phyloP scores from a whole-genome alignment of 2,888 invertebrate species.

The Drosophila prostipennis region DNA sequence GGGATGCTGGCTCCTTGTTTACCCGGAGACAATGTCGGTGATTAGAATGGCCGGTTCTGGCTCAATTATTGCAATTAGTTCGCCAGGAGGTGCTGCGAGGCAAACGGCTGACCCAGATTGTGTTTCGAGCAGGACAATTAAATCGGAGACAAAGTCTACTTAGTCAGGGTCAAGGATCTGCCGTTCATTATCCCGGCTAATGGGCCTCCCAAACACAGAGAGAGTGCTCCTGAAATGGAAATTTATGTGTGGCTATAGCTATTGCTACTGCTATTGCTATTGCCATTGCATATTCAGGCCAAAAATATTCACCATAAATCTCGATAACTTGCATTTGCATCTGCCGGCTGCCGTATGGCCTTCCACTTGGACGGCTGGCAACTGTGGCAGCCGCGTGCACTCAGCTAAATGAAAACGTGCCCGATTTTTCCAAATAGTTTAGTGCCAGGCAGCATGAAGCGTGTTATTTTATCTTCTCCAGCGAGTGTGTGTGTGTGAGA shows the following conservation, averaged over 20 bases:
- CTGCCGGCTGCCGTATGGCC: constrained; percentile 32
- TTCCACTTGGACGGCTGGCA: constrained; percentile 30
- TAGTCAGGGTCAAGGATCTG: constrained; percentile 35
- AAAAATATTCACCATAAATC: constrained; percentile 61
- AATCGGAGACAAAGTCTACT: constrained; percentile 39
- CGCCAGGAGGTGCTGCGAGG: constrained; percentile 19
- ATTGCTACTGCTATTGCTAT: constrained; percentile 24
- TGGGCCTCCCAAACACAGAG: not conserved
- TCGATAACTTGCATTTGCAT: constrained; percentile 52
- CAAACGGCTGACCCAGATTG: constrained; percentile 41
- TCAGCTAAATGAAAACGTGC: constrained; percentile 79
- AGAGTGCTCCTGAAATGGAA: constrained; percentile 19
- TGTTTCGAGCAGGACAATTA: constrained; percentile 40
- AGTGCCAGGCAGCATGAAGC: constrained; percentile 62
- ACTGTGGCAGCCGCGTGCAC: constrained; percentile 65
- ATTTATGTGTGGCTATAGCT: constrained; percentile 49
- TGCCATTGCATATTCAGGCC: constrained; percentile 32
- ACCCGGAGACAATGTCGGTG: constrained; percentile 28
- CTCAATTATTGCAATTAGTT: constrained; percentile 67
- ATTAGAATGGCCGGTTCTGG: constrained; percentile 44
- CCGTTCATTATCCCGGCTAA: constrained; percentile 29
- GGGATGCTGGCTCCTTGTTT: constrained; percentile 20
- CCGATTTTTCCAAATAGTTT: constrained; percentile 71
- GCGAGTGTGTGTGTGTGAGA: not conserved
- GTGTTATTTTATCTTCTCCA: constrained; percentile 53